phyloP scores from a whole-genome alignment of 2,888 invertebrate species.

The Trichopoda pennipes region DNA sequence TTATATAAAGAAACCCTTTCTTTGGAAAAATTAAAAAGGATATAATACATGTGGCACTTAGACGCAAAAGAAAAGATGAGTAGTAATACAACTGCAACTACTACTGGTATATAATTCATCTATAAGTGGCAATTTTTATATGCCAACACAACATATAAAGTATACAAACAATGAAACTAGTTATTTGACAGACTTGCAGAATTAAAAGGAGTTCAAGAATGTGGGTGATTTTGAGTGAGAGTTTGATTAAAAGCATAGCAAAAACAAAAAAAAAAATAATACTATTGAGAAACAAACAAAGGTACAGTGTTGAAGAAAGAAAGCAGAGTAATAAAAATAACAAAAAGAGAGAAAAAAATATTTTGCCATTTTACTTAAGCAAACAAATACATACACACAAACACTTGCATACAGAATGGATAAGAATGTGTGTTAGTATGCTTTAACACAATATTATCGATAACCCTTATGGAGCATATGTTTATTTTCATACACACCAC shows the following conservation, averaged over 20 bases:
- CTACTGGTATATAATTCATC: neutral
- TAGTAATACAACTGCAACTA: neutral
- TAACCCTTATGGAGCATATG: slow-evolving; percentile 5
- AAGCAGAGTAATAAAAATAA: slow-evolving; percentile 19
- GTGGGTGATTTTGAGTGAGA: neutral
- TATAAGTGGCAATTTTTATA: slow-evolving; percentile 28
- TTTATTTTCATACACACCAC: neutral
- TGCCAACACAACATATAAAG: neutral
- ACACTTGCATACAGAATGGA: neutral
- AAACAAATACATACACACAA: slow-evolving; percentile 16
- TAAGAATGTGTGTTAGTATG: neutral
- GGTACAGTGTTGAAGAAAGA: slow-evolving; percentile 16
- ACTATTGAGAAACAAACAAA: slow-evolving; percentile 29
- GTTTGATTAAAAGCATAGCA: slow-evolving; percentile 6
- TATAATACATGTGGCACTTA: neutral
- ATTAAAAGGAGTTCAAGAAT: slow-evolving; percentile 11
- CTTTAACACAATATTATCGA: neutral
- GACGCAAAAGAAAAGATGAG: neutral
- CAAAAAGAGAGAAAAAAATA: slow-evolving; percentile 17
- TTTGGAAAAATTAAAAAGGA: neutral
- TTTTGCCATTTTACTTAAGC: slow-evolving; percentile 28
- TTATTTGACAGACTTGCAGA: slow-evolving; percentile 7
- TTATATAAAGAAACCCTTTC: slow-evolving; percentile 8
- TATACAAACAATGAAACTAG: slow-evolving; percentile 6
- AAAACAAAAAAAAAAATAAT: slow-evolving; percentile 12